Base-by-base conservation (phyloP, 2,888 invertebrate genomes). In the Pristionchus maxplancki region DNA sequence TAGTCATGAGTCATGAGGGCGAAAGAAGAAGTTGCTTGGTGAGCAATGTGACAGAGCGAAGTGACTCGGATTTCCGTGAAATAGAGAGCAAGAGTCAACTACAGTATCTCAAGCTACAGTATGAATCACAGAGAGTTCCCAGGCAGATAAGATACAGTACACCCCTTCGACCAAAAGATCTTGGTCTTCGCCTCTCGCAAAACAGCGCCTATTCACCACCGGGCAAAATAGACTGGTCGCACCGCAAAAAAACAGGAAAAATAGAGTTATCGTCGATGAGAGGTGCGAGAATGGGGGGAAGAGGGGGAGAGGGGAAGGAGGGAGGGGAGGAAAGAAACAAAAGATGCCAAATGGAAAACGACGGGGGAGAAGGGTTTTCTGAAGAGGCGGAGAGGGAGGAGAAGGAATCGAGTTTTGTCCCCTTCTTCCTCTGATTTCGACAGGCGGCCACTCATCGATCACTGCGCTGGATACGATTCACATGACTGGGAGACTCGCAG, bases 281-380 rank as follows among this genome's bases (percentile, higher is more conserved):
- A 78, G 78, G 78, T 81, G 50, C 50, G 50, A 20, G 53, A 53
- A 83, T 37, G 28, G 31, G 81, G 28, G 50, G 34, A 24, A 28
- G 20, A 40, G 28, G 13, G 81, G 50, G 82, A 53, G n/a, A 50
- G 28, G 48, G 53, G 24, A 44, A n/a, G 50, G 82, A 83, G 20
- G 50, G 24, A 34, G 34, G 53, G 31, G 31, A 82, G 53, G 53
- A 50, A 53, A 53, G 82, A 53, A 83, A 83, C 53, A 53, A 83
- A 83, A 53, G 53, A 53, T 83, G 82, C 53, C 53, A 83, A 53
- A 83, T 83, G 82, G 82, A 53, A 83, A 83, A 83, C 53, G 82
- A 83, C 50, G 53, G 31, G n/a, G 74, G 20, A 17, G 37, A 28
- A 37, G 71, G 20, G 17, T 78, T 78, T 78, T 48, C 48, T 24